Percentiles rank a stretch among this genome's conserved stretches.
Conservation (phyloP, 2,888 invertebrate species). For the Syrphus vitripennis region DNA sequence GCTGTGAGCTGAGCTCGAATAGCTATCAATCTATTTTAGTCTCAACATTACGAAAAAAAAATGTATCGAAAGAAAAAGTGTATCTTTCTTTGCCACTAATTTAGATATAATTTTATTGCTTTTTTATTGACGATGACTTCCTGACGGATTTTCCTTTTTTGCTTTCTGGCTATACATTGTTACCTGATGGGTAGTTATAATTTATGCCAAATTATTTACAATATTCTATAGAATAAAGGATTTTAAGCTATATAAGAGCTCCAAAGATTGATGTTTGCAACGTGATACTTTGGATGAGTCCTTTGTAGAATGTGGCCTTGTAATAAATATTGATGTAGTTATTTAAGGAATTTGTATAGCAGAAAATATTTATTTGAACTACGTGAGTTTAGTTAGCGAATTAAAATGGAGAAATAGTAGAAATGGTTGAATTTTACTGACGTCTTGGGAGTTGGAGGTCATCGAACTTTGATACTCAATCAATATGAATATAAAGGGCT, state of each 20-base stretch:
- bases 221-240: neutral
- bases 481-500: too few relatives aligned
- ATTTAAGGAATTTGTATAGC: neutral
- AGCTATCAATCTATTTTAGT: neutral
- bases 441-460: too few relatives aligned
- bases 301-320: neutral
- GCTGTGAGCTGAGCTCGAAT: too few relatives aligned
- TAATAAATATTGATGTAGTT: neutral
- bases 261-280: neutral
- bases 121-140: neutral
- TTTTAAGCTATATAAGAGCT: too few relatives aligned
- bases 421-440: too few relatives aligned
- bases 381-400: too few relatives aligned
- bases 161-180: neutral
- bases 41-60: neutral
- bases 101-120: neutral
- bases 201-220: neutral
- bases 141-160: neutral
- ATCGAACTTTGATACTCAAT: too few relatives aligned
- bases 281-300: neutral
- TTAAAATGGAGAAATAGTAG: too few relatives aligned
- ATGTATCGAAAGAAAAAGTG: neutral
- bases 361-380: neutral
- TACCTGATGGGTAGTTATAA: neutral
- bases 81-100: neutral